phyloP scores from a whole-genome alignment of 1,140 invertebrate species.

The Lasioglossum baleicum region DNA sequence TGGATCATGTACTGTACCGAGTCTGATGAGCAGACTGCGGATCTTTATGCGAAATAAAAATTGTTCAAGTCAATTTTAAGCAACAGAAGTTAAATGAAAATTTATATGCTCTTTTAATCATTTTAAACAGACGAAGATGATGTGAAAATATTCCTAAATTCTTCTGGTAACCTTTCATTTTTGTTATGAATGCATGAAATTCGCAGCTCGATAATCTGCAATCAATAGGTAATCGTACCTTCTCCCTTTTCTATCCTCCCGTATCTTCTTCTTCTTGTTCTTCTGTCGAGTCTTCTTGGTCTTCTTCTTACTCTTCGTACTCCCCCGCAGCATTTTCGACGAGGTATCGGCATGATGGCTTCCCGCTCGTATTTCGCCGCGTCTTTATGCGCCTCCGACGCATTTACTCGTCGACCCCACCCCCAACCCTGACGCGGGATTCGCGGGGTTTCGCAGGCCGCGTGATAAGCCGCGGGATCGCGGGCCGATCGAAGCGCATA shows the following conservation, averaged over 20 bases:
- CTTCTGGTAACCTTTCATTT: constrained; percentile 1
- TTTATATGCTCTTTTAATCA: too few species aligned
- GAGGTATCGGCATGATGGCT: constrained; percentile 53
- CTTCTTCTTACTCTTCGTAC: constrained; percentile 1
- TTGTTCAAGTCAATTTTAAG: too few species aligned
- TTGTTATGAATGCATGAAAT: too few species aligned
- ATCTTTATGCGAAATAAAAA: too few species aligned
- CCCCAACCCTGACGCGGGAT: background rate
- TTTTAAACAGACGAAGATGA: too few species aligned
- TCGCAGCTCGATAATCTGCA: too few species aligned
- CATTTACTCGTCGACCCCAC: constrained; percentile 31
- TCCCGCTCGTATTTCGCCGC: constrained; percentile 56
- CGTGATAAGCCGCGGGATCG: constrained; percentile 38
- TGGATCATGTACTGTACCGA: too few species aligned
- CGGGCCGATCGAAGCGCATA: constrained; percentile 34
- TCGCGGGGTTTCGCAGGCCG: constrained; percentile 3
- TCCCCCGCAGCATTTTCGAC: constrained; percentile 21
- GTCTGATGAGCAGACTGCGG: too few species aligned
- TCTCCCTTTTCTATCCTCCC: background rate
- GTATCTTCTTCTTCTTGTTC: background rate
- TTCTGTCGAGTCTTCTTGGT: background rate
- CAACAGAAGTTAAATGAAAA: too few species aligned
- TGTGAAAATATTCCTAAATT: too few species aligned
- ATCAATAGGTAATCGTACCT: too few species aligned
- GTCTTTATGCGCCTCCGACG: constrained; percentile 56